phyloP scores from a whole-genome alignment of 2,113 vertebrate genomes.

The Ploceus nigricollis region DNA sequence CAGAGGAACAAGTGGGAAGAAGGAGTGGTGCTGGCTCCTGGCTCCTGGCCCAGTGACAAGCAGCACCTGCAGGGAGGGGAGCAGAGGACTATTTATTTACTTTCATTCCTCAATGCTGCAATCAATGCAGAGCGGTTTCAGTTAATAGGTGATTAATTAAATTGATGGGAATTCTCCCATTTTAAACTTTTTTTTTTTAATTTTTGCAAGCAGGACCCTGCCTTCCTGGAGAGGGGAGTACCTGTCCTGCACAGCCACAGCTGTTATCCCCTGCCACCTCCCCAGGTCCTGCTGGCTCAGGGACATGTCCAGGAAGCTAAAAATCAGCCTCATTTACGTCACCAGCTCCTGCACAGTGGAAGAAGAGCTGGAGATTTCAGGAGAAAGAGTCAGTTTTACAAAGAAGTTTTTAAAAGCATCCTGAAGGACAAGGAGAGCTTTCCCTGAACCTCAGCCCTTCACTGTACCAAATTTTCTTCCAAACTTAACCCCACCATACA shows the following conservation, averaged over 20 bases:
- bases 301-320: background rate
- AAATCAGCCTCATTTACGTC: background rate
- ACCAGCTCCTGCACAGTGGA: background rate
- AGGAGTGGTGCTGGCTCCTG: background rate
- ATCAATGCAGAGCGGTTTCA: background rate
- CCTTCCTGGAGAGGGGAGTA: background rate
- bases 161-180: background rate
- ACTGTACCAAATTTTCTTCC: background rate
- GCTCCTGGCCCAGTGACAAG: background rate
- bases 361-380: background rate
- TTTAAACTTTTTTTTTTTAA: background rate
- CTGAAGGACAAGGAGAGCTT: background rate
- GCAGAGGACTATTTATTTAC: background rate
- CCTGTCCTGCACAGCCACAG: rapidly evolving
- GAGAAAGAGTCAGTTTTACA: background rate
- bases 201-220: background rate
- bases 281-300: background rate
- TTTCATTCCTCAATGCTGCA: background rate
- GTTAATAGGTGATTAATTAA: background rate
- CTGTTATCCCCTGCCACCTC: background rate
- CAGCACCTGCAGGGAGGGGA: background rate
- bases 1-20: rapidly evolving
- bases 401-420: background rate
- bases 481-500: background rate
- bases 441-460: background rate